Evolutionary conservation across 1,140 invertebrate species (phyloP).

Genomic region (Goniozus legneri): DNA sequence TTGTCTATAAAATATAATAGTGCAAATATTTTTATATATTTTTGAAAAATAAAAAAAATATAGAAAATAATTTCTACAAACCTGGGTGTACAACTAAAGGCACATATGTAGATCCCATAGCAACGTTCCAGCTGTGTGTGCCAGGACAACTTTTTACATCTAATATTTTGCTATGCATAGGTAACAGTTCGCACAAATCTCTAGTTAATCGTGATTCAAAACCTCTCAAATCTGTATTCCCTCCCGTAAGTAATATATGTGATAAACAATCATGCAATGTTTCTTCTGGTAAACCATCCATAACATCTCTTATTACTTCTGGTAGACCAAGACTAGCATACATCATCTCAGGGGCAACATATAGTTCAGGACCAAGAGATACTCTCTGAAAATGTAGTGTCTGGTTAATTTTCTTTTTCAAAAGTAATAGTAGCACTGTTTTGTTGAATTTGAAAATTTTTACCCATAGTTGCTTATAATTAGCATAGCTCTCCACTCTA

Average conservation of each 20-base stretch:
- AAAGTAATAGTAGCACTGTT: too few relatives aligned
- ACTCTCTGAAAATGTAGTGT: conserved; percentile 38
- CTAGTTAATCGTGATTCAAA: conserved; percentile 49
- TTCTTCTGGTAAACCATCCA: conserved; percentile 45
- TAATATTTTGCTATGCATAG: conserved; percentile 47
- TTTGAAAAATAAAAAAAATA: conserved; percentile 4
- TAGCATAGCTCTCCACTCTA: conserved; percentile 45
- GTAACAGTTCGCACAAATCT: conserved; percentile 50
- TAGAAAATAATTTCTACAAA: conserved; percentile 17
- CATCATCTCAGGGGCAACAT: conserved; percentile 56
- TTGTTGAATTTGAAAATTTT: not conserved
- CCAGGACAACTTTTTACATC: conserved; percentile 51
- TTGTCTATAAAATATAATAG: conserved; percentile 37
- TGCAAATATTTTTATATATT: not conserved
- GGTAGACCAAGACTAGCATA: conserved; percentile 51
- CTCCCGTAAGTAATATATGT: conserved; percentile 54
- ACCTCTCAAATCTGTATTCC: conserved; percentile 53
- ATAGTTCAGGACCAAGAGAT: conserved; percentile 51
- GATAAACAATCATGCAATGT: conserved; percentile 50
- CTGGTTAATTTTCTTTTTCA: too few relatives aligned
- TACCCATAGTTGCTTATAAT: conserved; percentile 48
- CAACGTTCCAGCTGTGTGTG: conserved; percentile 53
- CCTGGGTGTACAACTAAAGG: conserved; percentile 51
- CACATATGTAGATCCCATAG: conserved; percentile 54
- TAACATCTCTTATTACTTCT: conserved; percentile 51